A percentile compares a stretch with the other conserved stretches of the same genome.
Conservation (phyloP, 2,888 invertebrate species). For the Abrostola tripartita region DNA sequence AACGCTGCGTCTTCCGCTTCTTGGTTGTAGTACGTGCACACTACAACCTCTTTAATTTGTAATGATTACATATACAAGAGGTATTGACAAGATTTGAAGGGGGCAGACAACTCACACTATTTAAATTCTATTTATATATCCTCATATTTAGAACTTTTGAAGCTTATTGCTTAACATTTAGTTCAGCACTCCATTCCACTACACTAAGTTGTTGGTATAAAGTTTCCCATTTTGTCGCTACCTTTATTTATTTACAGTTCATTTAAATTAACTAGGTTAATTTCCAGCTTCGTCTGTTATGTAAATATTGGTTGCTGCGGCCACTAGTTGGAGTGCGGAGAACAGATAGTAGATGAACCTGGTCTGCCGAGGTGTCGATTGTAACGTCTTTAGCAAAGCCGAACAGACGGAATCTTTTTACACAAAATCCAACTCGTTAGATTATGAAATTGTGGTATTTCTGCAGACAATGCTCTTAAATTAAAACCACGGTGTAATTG, state of each 20-base stretch:
- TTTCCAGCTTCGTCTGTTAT: slow-evolving; percentile 1
- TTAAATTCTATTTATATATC: no score
- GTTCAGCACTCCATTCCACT: not conserved
- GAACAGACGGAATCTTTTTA: not conserved
- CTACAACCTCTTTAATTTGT: no score
- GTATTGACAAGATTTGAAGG: no score
- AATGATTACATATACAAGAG: no score
- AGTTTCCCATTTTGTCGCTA: not conserved
- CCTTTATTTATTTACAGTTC: not conserved
- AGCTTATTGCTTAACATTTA: not conserved
- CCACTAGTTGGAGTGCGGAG: not conserved
- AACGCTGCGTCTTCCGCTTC: no score
- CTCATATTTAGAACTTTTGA: not conserved
- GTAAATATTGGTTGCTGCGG: not conserved
- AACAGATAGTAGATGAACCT: not conserved
- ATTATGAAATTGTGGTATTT: no score
- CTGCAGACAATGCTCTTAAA: no score
- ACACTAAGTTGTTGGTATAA: not conserved
- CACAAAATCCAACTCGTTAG: no score
- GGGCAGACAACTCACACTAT: no score
- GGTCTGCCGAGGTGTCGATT: not conserved
- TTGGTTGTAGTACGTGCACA: no score
- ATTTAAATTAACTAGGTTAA: not conserved
- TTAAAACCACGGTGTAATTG: no score
- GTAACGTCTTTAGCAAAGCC: not conserved